Evolutionary conservation across 2,888 invertebrate species (phyloP).

Genomic region (Nomada fabriciana): DNA sequence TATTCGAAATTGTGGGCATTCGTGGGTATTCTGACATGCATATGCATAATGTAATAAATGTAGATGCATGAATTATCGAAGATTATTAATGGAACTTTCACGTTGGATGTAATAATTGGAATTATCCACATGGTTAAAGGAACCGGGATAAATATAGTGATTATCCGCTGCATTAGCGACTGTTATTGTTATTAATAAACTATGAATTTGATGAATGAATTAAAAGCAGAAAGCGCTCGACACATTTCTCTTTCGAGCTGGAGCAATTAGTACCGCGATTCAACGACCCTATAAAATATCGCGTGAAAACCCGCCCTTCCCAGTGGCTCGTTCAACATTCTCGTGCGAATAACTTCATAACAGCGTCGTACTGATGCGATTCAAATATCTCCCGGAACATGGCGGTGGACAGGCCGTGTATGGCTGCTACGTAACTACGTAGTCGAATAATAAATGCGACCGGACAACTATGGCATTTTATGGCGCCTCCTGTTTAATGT

Average conservation of each 20-base stretch:
- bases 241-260: not conserved
- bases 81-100: not conserved
- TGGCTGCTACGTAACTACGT: not conserved
- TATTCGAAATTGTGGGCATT: slow-evolving; percentile 1
- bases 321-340: slow-evolving; percentile 2
- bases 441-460: slow-evolving; percentile 50
- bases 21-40: not conserved
- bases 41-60: not conserved
- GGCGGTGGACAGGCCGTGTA: not conserved
- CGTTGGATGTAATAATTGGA: too few species aligned
- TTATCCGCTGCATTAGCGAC: too few species aligned
- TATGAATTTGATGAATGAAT: not conserved
- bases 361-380: not conserved
- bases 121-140: too few species aligned
- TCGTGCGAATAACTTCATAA: slow-evolving; percentile 10
- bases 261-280: not conserved
- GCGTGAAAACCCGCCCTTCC: not conserved
- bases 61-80: not conserved
- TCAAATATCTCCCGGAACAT: slow-evolving; percentile 18
- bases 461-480: slow-evolving; percentile 42
- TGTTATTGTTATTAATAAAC: too few species aligned
- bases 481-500: slow-evolving; percentile 61
- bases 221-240: not conserved
- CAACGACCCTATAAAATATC: slow-evolving; percentile 4
- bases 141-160: too few species aligned